Evolutionary conservation across 2,888 invertebrate species (phyloP).

Genomic region (Agapostemon virescens): DNA sequence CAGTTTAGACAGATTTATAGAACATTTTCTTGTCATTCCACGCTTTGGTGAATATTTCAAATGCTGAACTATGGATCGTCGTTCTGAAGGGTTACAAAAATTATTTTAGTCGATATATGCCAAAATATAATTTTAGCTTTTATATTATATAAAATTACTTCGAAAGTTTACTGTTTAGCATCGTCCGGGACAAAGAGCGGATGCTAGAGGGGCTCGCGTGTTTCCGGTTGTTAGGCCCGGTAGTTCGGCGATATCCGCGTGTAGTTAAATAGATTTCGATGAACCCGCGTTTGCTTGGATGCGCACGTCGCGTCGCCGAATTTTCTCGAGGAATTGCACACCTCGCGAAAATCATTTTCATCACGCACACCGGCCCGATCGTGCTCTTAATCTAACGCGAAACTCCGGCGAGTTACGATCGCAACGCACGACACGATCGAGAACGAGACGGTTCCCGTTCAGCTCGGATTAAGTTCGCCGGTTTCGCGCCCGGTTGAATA

Average conservation of each 20-base stretch:
- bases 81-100: no score
- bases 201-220: conserved; percentile 71
- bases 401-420: conserved; percentile 47
- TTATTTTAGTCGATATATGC: no score
- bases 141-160: no score
- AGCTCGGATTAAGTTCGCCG: conserved; percentile 10
- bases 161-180: no score
- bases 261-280: conserved; percentile 74
- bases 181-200: no score
- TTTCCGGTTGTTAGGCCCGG: conserved; percentile 75
- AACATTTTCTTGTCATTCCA: no score
- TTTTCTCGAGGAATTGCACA: neutral
- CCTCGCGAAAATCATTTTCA: conserved; percentile 55
- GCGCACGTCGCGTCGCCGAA: conserved; percentile 45
- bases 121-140: no score
- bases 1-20: no score
- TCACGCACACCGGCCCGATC: conserved; percentile 43
- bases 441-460: conserved; percentile 3
- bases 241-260: conserved; percentile 71
- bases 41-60: no score
- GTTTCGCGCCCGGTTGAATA: conserved; percentile 15
- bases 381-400: conserved; percentile 29
- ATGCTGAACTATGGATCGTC: no score
- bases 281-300: conserved; percentile 56
- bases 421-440: conserved; percentile 29